Conservation (phyloP, 2,797 vertebrate species). For the Myotis findleyi region DNA sequence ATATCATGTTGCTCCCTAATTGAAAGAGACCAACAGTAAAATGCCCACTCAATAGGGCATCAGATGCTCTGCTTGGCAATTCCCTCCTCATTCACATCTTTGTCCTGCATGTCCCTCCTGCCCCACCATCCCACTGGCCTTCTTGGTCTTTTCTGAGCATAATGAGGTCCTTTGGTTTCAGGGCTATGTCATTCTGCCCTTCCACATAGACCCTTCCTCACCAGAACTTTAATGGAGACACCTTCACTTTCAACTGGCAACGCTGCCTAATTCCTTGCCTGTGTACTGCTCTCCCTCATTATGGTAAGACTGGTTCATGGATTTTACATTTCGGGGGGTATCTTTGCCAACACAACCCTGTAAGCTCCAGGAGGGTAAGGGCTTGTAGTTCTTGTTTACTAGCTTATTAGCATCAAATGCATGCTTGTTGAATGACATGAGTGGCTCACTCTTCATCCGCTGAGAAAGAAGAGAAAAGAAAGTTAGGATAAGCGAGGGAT, state of each 20-base stretch:
- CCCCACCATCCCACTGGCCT: background rate
- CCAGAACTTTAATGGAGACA: background rate
- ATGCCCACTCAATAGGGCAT: too few species aligned
- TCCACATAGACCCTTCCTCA: background rate
- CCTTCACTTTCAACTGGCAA: background rate
- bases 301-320: background rate
- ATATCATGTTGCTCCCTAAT: background rate
- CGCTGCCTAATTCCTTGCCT: background rate
- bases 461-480: background rate
- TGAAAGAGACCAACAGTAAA: background rate
- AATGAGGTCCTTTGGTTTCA: background rate
- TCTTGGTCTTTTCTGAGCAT: background rate
- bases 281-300: background rate
- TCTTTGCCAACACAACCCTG: background rate
- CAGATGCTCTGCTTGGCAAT: rapidly evolving
- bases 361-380: background rate
- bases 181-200: background rate
- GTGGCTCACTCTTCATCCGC: background rate
- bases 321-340: background rate
- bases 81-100: background rate
- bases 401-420: background rate
- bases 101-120: rapidly evolving
- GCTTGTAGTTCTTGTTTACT: too few species aligned
- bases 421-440: background rate
- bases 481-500: background rate